phyloP scores from a whole-genome alignment of 2,888 invertebrate genomes.

The Stenotaenia linearis region DNA sequence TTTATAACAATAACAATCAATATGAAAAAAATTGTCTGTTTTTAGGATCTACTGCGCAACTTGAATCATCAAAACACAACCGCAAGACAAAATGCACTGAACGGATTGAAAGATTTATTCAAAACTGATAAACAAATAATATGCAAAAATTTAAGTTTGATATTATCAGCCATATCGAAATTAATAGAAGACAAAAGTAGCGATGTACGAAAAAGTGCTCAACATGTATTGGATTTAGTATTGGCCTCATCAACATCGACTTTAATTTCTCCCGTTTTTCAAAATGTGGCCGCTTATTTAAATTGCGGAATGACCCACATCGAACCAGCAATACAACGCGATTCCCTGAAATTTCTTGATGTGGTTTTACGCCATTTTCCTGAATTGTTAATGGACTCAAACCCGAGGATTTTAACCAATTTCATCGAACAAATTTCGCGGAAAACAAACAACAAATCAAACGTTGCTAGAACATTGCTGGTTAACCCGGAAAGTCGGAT shows the following conservation, averaged over 20 bases:
- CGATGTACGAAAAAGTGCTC: constrained; percentile 51
- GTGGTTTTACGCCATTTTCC: constrained; percentile 64
- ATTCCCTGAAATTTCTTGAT: constrained; percentile 73
- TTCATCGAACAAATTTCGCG: constrained; percentile 77
- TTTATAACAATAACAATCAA: constrained; percentile 26
- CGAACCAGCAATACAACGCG: constrained; percentile 70
- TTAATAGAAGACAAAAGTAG: constrained; percentile 67
- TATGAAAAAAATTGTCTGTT: constrained; percentile 36
- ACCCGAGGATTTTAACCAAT: constrained; percentile 66
- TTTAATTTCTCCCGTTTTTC: constrained; percentile 66
- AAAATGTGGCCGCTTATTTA: constrained; percentile 69
- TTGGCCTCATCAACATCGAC: neutral
- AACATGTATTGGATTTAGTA: constrained; percentile 48
- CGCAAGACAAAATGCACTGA: constrained; percentile 58
- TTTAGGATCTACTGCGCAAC: constrained; percentile 61
- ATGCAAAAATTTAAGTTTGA: constrained; percentile 57
- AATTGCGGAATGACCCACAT: constrained; percentile 88
- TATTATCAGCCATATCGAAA: constrained; percentile 64
- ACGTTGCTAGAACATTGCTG: constrained; percentile 60
- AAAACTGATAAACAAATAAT: constrained; percentile 51
- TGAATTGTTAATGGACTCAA: constrained; percentile 59
- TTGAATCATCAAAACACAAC: constrained; percentile 69
- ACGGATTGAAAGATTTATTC: constrained; percentile 55
- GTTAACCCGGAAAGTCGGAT: constrained; percentile 65
- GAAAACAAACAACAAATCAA: neutral